phyloP scores from a whole-genome alignment of 2,797 vertebrate genomes.

The Pseudotriccus pelzelni region DNA sequence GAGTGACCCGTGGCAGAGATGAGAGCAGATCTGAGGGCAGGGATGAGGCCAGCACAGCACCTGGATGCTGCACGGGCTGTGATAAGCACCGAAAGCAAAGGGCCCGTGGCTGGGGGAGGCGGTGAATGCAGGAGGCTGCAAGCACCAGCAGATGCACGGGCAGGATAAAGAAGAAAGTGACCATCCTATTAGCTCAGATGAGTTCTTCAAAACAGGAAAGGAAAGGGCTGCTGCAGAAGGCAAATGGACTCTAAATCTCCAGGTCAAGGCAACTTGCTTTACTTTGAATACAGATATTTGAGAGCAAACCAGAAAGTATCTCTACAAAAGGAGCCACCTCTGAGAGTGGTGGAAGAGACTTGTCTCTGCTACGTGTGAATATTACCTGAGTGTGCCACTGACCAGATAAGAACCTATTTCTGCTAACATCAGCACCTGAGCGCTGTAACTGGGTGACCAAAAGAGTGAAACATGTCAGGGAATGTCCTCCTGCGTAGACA shows the following conservation, averaged over 20 bases:
- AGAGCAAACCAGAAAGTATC: not conserved
- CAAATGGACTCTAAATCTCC: not conserved
- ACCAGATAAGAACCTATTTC: not conserved
- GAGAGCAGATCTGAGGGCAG: conserved; percentile 15
- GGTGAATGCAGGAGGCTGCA: not conserved
- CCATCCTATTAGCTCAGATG: not conserved
- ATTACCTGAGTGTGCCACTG: not conserved
- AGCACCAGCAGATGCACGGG: not conserved
- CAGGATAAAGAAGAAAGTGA: conserved; percentile 29
- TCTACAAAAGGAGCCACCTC: not conserved
- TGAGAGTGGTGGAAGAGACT: not conserved
- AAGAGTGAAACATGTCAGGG: not conserved
- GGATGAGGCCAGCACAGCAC: not conserved
- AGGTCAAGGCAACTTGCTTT: not conserved
- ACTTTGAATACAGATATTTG: not conserved
- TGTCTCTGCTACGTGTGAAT: not conserved
- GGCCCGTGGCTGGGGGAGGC: fast-evolving
- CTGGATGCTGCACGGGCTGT: not conserved
- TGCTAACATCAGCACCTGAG: not conserved
- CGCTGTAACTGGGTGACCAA: not conserved
- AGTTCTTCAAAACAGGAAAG: conserved; percentile 14
- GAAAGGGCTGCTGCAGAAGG: not conserved
- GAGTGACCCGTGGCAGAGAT: not conserved
- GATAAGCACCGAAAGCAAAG: not conserved
- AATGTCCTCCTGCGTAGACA: not conserved